Conservation (phyloP, 2,113 vertebrate species). For the Phalacrocorax carbo region DNA sequence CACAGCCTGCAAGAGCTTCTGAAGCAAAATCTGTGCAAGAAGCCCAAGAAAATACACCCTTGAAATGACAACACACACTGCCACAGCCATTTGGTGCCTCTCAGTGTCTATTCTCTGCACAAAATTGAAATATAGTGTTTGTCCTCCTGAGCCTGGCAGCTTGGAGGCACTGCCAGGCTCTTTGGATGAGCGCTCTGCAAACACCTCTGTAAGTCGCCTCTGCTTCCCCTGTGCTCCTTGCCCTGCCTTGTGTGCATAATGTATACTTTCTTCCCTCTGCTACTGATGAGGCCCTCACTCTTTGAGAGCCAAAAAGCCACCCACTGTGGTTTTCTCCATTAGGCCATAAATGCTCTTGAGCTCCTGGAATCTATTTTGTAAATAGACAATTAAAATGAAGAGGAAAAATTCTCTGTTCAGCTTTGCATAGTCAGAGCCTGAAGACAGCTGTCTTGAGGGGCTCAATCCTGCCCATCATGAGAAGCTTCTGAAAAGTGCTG, state of each 20-base stretch:
- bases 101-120: background rate
- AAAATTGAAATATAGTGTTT: background rate
- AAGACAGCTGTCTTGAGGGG: slow-evolving; percentile 20
- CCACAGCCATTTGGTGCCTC: background rate
- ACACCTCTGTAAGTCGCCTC: background rate
- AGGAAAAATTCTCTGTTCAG: background rate
- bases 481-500: background rate
- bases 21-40: background rate
- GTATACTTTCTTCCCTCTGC: background rate
- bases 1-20: background rate
- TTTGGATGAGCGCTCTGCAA: slow-evolving; percentile 13
- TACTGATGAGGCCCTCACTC: background rate
- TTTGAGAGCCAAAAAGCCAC: slow-evolving; percentile 41
- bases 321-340: slow-evolving; percentile 41
- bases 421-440: background rate
- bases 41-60: background rate
- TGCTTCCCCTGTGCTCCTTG: background rate
- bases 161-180: background rate
- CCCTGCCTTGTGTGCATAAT: background rate
- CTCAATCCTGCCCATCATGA: background rate
- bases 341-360: slow-evolving; percentile 53
- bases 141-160: background rate
- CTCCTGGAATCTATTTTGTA: slow-evolving; percentile 60
- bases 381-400: slow-evolving; percentile 54
- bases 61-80: background rate